phyloP scores from a whole-genome alignment of 2,888 invertebrate genomes.

The Harpagoxenus sublaevis region DNA sequence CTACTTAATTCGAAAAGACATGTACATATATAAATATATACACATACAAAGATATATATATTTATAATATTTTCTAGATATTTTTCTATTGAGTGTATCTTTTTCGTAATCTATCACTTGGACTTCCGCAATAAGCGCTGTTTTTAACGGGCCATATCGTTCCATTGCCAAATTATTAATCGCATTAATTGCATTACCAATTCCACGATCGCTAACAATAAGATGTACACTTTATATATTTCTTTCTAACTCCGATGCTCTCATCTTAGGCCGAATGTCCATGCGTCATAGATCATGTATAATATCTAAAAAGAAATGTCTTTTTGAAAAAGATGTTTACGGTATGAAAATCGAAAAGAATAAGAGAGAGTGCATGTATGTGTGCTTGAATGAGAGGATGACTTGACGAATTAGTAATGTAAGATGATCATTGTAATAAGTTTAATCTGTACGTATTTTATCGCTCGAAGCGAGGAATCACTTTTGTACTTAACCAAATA shows the following conservation, averaged over 20 bases:
- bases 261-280: conserved; percentile 5
- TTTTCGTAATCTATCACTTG: conserved; percentile 32
- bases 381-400: conserved; percentile 24
- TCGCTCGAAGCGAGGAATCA: conserved; percentile 17
- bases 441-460: conserved; percentile 27
- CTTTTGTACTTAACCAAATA: conserved; percentile 50
- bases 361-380: not conserved
- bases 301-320: conserved; percentile 30
- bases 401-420: conserved; percentile 1
- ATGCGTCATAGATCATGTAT: conserved; percentile 30
- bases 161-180: conserved; percentile 23
- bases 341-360: not conserved
- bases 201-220: not conserved
- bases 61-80: conserved; percentile 40
- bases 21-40: conserved; percentile 42
- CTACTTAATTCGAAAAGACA: conserved; percentile 43
- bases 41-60: conserved; percentile 44
- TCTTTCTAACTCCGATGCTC: not conserved
- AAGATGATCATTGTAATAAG: conserved; percentile 34
- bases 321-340: conserved; percentile 24
- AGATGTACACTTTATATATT: conserved; percentile 13
- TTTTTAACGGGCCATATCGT: conserved; percentile 10
- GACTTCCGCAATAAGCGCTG: conserved; percentile 34
- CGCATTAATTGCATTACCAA: conserved; percentile 17
- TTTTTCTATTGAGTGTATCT: conserved; percentile 37